phyloP scores from a whole-genome alignment of 2,797 vertebrate genomes.

The Sciurus carolinensis region DNA sequence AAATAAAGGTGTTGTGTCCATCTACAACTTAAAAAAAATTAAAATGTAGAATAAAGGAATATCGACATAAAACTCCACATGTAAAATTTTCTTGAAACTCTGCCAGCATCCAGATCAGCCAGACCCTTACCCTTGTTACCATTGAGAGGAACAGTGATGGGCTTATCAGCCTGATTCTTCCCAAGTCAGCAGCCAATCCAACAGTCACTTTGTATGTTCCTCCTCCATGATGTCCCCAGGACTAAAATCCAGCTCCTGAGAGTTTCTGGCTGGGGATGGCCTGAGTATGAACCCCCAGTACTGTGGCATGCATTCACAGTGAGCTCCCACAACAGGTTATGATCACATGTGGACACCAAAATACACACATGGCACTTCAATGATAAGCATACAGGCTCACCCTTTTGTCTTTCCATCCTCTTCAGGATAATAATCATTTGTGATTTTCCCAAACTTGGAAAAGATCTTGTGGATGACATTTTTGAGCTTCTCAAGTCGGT shows the following conservation, averaged over 20 bases:
- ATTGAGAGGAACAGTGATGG: neutral
- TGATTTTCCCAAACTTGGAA: slow-evolving; percentile 99
- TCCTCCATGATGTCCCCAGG: neutral
- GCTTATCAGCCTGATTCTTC: neutral
- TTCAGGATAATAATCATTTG: slow-evolving; percentile 98
- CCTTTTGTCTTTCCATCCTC: slow-evolving; percentile 97
- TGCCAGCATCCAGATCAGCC: too few relatives aligned
- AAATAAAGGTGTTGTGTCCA: too few relatives aligned
- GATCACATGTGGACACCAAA: neutral
- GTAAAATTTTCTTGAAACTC: neutral
- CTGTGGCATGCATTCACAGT: too few relatives aligned
- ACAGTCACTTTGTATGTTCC: neutral
- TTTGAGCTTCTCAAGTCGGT: slow-evolving; percentile 97
- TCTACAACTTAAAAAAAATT: too few relatives aligned
- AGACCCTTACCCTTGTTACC: neutral
- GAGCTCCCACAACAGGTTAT: too few relatives aligned
- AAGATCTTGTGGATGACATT: slow-evolving; percentile 99
- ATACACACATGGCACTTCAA: neutral
- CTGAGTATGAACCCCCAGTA: neutral
- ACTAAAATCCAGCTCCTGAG: neutral
- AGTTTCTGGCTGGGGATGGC: neutral
- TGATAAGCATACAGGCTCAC: slow-evolving; percentile 87
- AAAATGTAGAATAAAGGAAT: neutral
- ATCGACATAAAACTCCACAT: neutral
- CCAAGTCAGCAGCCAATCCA: too few relatives aligned